Evolutionary conservation across 2,113 vertebrate species (phyloP).

Genomic region (Hippocampus guttulatus): DNA sequence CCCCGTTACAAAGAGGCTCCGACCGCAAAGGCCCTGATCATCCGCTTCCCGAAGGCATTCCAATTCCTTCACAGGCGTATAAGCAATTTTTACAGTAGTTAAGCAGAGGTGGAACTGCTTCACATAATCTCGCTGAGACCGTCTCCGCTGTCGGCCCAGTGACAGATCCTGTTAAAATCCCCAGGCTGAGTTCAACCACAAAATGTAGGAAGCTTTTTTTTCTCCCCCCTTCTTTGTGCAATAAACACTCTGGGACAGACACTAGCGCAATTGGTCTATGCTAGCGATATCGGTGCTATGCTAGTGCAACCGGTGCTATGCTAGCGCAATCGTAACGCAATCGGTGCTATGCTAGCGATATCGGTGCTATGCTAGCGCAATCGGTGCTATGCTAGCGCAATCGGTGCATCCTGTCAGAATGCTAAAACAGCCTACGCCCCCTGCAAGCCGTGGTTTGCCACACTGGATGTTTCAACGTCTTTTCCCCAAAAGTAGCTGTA

Average conservation of each 20-base stretch:
- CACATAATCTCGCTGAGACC: slow-evolving; percentile 70
- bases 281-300: slow-evolving; percentile 52
- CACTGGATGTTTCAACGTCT: slow-evolving; percentile 39
- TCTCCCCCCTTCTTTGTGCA: neutral
- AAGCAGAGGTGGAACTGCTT: slow-evolving; percentile 73
- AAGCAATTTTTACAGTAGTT: slow-evolving; percentile 79
- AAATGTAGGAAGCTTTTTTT: slow-evolving; percentile 54
- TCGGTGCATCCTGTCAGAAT: slow-evolving; percentile 18
- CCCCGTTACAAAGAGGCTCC: slow-evolving; percentile 28
- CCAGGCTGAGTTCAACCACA: slow-evolving; percentile 64
- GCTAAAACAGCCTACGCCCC: slow-evolving; percentile 35
- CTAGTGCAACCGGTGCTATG: neutral
- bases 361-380: no score
- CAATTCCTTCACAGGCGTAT: slow-evolving; percentile 77
- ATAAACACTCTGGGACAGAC: slow-evolving; percentile 51
- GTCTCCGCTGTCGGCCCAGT: slow-evolving; percentile 62
- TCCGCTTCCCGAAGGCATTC: slow-evolving; percentile 70
- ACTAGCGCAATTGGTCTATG: slow-evolving; percentile 44
- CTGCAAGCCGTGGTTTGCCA: slow-evolving; percentile 43
- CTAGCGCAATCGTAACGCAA: no score
- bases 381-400: no score
- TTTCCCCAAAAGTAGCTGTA: slow-evolving; percentile 18
- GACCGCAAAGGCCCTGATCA: slow-evolving; percentile 44
- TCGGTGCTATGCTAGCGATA: no score
- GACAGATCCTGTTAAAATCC: slow-evolving; percentile 73